Conservation (phyloP, 2,888 invertebrate genomes). For the Epistrophella euchroma region DNA sequence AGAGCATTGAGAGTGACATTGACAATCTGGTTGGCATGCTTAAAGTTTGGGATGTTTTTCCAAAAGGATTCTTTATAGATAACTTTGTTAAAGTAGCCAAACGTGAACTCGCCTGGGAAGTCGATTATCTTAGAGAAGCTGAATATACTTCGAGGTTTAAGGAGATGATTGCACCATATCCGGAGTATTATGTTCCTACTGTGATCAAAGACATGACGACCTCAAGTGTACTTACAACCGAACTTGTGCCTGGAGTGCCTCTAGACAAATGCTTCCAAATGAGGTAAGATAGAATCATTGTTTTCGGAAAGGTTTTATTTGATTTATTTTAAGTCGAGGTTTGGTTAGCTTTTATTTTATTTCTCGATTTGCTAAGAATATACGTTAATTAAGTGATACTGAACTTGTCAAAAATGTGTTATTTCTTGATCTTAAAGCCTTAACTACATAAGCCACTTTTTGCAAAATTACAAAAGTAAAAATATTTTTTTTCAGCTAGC, state of each 20-base stretch:
- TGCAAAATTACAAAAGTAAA: too few relatives aligned
- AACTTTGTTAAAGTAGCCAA: slow-evolving; percentile 94
- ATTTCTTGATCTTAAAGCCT: too few relatives aligned
- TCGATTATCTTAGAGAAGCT: slow-evolving; percentile 96
- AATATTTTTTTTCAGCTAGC: too few relatives aligned
- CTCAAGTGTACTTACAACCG: slow-evolving; percentile 92
- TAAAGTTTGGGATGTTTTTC: slow-evolving; percentile 97
- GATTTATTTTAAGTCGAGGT: too few relatives aligned
- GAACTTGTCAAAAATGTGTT: too few relatives aligned
- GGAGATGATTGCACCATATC: slow-evolving; percentile 88
- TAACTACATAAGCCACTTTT: too few relatives aligned
- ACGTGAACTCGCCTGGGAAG: slow-evolving; percentile 97
- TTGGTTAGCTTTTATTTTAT: too few relatives aligned
- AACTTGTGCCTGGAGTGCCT: slow-evolving; percentile 95
- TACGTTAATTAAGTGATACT: too few relatives aligned
- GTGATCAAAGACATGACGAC: slow-evolving; percentile 88
- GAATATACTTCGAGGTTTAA: slow-evolving; percentile 93
- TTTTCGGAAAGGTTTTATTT: neutral
- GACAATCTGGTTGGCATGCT: slow-evolving; percentile 96
- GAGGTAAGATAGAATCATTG: slow-evolving; percentile 86
- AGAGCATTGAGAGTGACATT: slow-evolving; percentile 98
- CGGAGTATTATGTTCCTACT: slow-evolving; percentile 94
- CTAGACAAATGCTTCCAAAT: slow-evolving; percentile 94
- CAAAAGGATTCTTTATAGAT: slow-evolving; percentile 97
- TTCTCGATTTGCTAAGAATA: too few relatives aligned